Percentiles rank a stretch among this genome's conserved stretches.
phyloP scores from a whole-genome alignment of 2,113 vertebrate genomes.

The Grammomys surdaster region DNA sequence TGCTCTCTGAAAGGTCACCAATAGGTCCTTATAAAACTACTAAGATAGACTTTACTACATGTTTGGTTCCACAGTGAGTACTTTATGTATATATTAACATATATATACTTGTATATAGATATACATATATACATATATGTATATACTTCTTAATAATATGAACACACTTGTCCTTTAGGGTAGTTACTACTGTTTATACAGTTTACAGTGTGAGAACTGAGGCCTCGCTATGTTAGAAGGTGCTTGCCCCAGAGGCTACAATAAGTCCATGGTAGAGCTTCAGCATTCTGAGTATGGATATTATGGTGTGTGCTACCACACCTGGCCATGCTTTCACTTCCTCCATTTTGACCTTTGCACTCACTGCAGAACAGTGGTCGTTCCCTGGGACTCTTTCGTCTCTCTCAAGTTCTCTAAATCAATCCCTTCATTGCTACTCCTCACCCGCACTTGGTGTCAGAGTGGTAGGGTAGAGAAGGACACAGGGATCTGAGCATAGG shows the following conservation, averaged over 20 bases:
- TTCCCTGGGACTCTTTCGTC: background rate
- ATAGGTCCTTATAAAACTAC: background rate
- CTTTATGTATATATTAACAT: background rate
- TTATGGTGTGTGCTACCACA: background rate
- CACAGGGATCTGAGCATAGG: background rate
- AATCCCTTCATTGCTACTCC: background rate
- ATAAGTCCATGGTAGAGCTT: background rate
- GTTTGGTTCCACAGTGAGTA: background rate
- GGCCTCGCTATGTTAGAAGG: background rate
- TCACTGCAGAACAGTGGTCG: background rate
- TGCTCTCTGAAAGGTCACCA: background rate
- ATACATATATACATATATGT: too few species aligned
- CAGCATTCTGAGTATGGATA: background rate
- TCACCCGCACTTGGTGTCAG: accelerated
- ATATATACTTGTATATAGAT: too few species aligned
- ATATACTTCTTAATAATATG: too few species aligned
- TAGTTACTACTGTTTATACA: background rate
- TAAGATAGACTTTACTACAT: background rate
- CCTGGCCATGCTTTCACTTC: background rate
- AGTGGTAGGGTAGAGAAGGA: background rate
- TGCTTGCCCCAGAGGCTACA: background rate
- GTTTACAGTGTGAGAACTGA: background rate
- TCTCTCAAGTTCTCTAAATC: background rate
- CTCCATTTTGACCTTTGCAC: background rate
- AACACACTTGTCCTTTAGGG: background rate